Evolutionary conservation across 2,797 vertebrate species (phyloP).

Genomic region (Otus scops): DNA sequence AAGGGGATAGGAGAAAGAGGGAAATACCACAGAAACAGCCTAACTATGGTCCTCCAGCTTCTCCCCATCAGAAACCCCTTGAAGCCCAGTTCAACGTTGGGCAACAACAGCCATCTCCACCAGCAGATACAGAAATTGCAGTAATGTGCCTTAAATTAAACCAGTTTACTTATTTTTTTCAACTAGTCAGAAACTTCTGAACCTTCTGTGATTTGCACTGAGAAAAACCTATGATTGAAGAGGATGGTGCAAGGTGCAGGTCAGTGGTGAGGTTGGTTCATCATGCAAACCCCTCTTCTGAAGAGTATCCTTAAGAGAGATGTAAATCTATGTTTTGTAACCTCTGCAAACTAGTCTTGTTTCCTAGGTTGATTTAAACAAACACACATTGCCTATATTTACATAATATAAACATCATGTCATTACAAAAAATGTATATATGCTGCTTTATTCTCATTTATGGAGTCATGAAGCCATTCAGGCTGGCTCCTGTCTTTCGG

Average conservation of each 20-base stretch:
- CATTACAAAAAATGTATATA: neutral
- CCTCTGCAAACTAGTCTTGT: neutral
- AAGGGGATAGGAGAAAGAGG: neutral
- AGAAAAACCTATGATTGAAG: neutral
- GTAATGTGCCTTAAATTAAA: neutral
- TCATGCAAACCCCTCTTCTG: neutral
- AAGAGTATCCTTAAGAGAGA: neutral
- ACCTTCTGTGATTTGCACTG: neutral
- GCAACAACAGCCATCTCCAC: neutral
- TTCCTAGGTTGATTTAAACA: neutral
- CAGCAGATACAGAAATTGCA: neutral
- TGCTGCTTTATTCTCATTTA: neutral
- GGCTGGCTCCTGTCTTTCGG: neutral
- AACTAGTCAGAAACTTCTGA: neutral
- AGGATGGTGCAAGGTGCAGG: too few relatives aligned
- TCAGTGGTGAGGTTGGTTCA: accelerated
- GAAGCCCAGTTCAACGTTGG: accelerated
- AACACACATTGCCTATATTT: accelerated
- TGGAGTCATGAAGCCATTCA: neutral
- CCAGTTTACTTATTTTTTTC: neutral
- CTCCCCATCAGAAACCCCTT: neutral
- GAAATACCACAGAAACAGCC: neutral
- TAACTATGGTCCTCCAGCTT: neutral
- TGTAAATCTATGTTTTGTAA: neutral
- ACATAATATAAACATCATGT: neutral